Base-by-base conservation (phyloP, 2,797 vertebrate genomes). In the Tenualosa thibaudeaui region DNA sequence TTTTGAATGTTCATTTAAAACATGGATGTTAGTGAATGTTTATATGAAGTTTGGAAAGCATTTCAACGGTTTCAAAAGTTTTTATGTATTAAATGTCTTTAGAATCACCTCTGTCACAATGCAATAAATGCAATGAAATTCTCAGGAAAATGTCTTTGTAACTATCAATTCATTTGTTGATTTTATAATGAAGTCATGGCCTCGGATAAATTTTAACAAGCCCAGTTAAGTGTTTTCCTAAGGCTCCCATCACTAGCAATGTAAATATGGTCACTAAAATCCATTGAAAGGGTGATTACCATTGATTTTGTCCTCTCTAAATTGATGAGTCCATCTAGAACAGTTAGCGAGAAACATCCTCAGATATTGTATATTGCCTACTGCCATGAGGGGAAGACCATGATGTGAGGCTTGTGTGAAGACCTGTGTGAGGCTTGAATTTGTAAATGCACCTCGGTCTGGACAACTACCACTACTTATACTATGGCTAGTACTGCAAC, bases 91-190 rank as follows among this genome's bases (percentile, higher is more conserved):
- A 68, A 40, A 78, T 46, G 71, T 46, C 15, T 78, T 71, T 46
- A 78, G 71, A 78, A 78, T 78, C 71, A 46, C 5, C 15, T 37
- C 31, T 71, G 71, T 78, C 7, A 46, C 40, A 78, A 78, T 78
- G 71, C 71, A 78, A 78, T 19, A 88, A 88, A 83, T 60, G 9
- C 68, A 85, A 62, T 75, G 71, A 86, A 85, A 9, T 62, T 31
- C 82, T 78, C 50, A 78, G 85, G 68, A 88, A 78, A 60, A 40
- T 51, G n/a, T 19, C 43, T 81, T 85, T 58, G 3, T 82, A 78
- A 78, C 12, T 8, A 62, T 56, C 31, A 0, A 24, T 83, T 84
- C 71, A 15, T 24, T 19, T 84, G 26, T 58, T 2, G 8, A 83
- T 8, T 82, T 84, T 37, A 53, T 71, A 83, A 78, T 15, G 43